Evolutionary conservation across 2,113 vertebrate species (phyloP), one percentile per base, ranked within the genome.

Genomic region (Mixornis gularis): DNA sequence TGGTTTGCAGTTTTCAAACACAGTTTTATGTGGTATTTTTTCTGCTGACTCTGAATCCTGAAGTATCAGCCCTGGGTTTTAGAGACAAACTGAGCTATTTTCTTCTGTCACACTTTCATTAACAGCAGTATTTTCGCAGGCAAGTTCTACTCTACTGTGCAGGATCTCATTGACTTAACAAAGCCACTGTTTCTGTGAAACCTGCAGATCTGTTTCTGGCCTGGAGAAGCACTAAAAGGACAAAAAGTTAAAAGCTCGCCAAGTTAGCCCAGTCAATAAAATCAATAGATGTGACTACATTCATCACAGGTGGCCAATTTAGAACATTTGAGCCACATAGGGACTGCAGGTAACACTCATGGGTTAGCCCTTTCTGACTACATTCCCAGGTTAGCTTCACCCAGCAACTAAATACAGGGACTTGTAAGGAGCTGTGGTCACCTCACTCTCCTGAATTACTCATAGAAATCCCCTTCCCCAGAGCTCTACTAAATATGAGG

Each of bases 1-100:
- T 43, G 12, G 20, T 85, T 90, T 90, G 79, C 36, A 71, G 53
- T 85, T 82, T 72, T 38, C 36, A 92, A 60, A 78, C 10, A 62
- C 22, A 52, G 40, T 77, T 87, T 66, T 85, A 60, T 46, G n/a
- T 43, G 58, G 58, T 25, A 9, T 26, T 60, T 66, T 63, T 85
- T 18, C 46, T 81, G 27, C 64, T 87, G 60, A 85, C 44, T 83
- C 51, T 74, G 72, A 87, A 79, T 22, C 43, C 48, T 81, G 56
- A 80, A 69, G 53, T 43, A 83, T 49, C 55, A 78, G n/a, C 27
- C 34, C 51, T 60, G 40, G 26, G 21, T 38, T 65, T 74, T 58
- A 59, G 34, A 52, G 36, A 27, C 49, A 82, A 58, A 62, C 5
- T 87, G 79, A 81, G 52, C 78, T 87, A 51, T 85, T 68, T 81